Evolutionary conservation across 2,113 vertebrate species (phyloP).

Genomic region (Cheirogaleus medius): DNA sequence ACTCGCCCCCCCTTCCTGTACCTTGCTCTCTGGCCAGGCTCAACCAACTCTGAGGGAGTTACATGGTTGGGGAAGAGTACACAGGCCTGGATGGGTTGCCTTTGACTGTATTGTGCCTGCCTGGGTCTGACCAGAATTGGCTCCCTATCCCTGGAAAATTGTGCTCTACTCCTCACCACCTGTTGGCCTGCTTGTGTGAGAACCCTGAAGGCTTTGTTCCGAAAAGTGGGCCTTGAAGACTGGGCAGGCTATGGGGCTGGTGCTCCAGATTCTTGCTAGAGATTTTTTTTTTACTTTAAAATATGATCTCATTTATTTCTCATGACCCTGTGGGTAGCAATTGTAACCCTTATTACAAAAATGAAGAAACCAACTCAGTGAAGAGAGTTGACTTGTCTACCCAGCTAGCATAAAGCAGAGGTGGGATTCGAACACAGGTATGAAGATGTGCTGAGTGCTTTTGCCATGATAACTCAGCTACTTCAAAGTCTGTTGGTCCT

Average conservation of each 20-base stretch:
- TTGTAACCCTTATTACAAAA: neutral
- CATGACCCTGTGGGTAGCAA: neutral
- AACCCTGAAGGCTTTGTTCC: fast-evolving
- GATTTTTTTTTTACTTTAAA: neutral
- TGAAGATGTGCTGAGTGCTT: neutral
- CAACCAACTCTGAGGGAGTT: fast-evolving
- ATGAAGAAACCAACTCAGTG: neutral
- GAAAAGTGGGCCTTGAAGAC: too few relatives aligned
- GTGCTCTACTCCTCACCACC: neutral
- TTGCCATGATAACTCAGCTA: neutral
- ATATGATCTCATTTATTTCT: neutral
- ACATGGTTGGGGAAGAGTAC: fast-evolving
- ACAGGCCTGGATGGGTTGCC: fast-evolving
- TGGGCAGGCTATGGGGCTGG: neutral
- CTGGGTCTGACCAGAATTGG: fast-evolving
- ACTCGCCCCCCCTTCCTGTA: neutral
- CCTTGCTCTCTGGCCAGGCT: neutral
- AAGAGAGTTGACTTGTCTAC: neutral
- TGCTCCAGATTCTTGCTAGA: neutral
- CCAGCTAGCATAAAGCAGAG: neutral
- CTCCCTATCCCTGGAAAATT: too few relatives aligned
- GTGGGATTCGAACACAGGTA: neutral
- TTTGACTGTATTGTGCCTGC: too few relatives aligned
- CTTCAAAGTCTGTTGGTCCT: neutral
- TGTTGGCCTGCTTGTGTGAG: neutral